Base-by-base conservation (phyloP, 2,113 vertebrate species). In the Myocastor coypus region DNA sequence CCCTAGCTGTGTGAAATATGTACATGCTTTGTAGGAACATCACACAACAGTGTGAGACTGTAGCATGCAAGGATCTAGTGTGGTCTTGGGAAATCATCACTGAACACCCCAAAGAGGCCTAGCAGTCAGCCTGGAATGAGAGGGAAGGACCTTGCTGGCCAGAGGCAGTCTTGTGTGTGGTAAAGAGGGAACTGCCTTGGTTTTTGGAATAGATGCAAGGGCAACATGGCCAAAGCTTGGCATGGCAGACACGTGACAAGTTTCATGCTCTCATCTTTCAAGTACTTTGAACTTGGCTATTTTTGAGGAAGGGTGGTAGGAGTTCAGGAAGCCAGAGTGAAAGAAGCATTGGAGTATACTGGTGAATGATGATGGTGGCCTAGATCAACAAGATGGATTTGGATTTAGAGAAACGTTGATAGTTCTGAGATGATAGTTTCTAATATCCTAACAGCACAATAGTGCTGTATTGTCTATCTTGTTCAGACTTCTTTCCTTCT, bases 301-400 rank as follows among this genome's bases (percentile, higher is more conserved):
- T 75, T 32, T 19, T 75, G 40, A 91, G 59, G 82, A 77, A 52
- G 34, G 12, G 37, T 46, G 66, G 5, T 42, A 16, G n/a, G 50
- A 8, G 12, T 26, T 30, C 46, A 34, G 64, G 52, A 71, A 20
- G 50, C n/a, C 37, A 34, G 77, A 16, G 11, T 16, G 12, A 46
- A 28, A 17, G 42, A 40, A 34, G 14, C 12, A 0, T 17, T 17
- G 64, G n/a, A n/a, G 2, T 3, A 0, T 50, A 17, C 8, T 2
- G 68, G 77, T 77, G 26, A 75, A 57, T 40, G 30, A 2, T 46
- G 66, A 42, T 14, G 28, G n/a, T 22, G 68, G 17, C 68, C 73
- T 26, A 17, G 42, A 17, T 17, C 66, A 26, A 30, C 32, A 63
- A 69, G 1, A n/a, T 55, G 66, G 30, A 34, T 28, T 52, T 30